Evolutionary conservation across 2,888 invertebrate genomes (phyloP), one percentile per base, ranked within the genome.

Genomic region (Rutpela maculata): DNA sequence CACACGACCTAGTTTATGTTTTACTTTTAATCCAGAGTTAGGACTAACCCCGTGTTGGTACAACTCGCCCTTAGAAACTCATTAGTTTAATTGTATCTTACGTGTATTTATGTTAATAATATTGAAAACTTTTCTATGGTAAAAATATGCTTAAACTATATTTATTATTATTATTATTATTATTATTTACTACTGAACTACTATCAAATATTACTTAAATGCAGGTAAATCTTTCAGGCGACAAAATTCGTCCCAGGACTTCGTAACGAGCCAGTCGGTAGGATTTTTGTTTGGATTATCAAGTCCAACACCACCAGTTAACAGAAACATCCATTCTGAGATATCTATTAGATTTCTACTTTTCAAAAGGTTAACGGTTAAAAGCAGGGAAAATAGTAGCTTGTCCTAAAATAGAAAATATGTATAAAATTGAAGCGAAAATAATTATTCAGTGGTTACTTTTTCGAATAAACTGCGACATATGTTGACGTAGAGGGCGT

Each of bases 401-500:
- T 98, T 98, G 89, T 99, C 97, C 93, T 96, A 86, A 11, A 85
- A 87, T 79, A 78, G 77, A 73, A 43, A 56, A 65, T 26, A 15
- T 15, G 31, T 35, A 1, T 38, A n/a, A n/a, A 5, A 43, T 56
- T n/a, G 50, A 18, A 26, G n/a, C 10, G 4, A 60, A 38, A 38
- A 18, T 19, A 11, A 11, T 50, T 1, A 17, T n/a, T 50, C 5
- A 19, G 2, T 38, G 10, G 18, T 65, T 86, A 95, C 95, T 92
- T 97, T 96, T 89, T 98, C 98, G 90, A 98, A 98, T 57, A 99
- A 91, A 87, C 98, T 98, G 84, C 98, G 93, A 88, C 98, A 97
- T 84, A 98, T 96, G 88, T 98, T 98, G 22, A 94, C 92, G 86
- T 98, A 98, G 0, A 98, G 91, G 15, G 96, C 97, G 87, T 95